These are phyloP conservation scores for Mimas tiliae DNA, from an alignment of 2,888 invertebrate genomes.

Conservation along the genomic window DNA sequence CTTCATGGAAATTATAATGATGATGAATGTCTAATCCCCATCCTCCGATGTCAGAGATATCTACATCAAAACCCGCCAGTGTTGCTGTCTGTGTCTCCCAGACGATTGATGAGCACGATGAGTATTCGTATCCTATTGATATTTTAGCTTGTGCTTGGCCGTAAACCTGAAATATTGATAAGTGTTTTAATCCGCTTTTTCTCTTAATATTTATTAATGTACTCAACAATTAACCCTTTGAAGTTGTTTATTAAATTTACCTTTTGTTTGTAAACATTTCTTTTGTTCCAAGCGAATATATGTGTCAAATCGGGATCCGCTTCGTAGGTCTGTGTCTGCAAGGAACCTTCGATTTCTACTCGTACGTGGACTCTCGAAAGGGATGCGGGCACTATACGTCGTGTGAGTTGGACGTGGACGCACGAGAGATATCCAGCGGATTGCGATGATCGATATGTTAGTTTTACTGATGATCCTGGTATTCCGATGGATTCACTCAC, in stretches of 20 bases:
- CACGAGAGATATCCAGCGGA: conserved; percentile 97
- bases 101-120: conserved; percentile 92
- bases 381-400: conserved; percentile 90
- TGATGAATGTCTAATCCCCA: conserved; percentile 99
- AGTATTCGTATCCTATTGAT: conserved; percentile 97
- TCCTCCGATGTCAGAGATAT: conserved; percentile 98
- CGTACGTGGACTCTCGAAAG: conserved; percentile 95
- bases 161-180: conserved; percentile 82
- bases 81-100: conserved; percentile 98
- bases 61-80: conserved; percentile 97
- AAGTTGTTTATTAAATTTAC: conserved; percentile 55
- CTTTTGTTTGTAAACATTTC: conserved; percentile 98
- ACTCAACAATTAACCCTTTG: not conserved
- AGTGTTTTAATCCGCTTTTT: not conserved
- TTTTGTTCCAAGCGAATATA: conserved; percentile 98
- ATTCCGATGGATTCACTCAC: conserved; percentile 98
- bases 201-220: not conserved
- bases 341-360: conserved; percentile 96
- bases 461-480: conserved; percentile 95
- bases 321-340: conserved; percentile 96
- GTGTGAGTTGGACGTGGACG: conserved; percentile 95
- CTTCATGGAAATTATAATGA: conserved; percentile 99
- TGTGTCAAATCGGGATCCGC: conserved; percentile 98
- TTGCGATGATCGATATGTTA: conserved; percentile 98
- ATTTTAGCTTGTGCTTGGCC: conserved; percentile 94